Evolutionary conservation across 1,140 invertebrate species (phyloP), one percentile per base, ranked within the genome.

Genomic region (Cyclina sinensis): DNA sequence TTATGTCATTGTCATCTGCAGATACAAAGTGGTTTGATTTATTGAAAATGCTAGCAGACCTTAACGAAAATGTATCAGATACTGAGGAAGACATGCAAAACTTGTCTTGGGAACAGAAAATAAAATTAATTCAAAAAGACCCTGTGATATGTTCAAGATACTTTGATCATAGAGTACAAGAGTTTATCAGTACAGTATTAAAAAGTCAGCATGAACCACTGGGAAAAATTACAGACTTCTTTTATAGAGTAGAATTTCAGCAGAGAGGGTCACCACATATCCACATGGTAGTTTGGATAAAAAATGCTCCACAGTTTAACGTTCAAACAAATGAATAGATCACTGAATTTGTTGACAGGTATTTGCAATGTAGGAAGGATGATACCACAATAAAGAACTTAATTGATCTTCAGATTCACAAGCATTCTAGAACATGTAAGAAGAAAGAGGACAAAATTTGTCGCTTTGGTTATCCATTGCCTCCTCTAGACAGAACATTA

Each of bases 201-300:
- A 51, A 74, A 46, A 65, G 84, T 18, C 78, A 62, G 32, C 65
- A 48, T n/a, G 39, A 35, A 54, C 57, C 62, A n/a, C 57, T 88
- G 12, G 39, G 89, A n/a, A 87, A 82, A 91, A 95, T 43, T 94
- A 95, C 14, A 94, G 59, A 84, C 43, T 84, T 27, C 30, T 70
- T 84, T 27, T 84, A 84, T 27, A 84, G 70, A 57, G 46, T 35
- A 48, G 81, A 68, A 27, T 68, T 84, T 35, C 81, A 84, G 46
- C 70, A 70, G 46, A 21, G 81, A 9, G 81, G 81, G 12, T 84
- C 91, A 79, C 95, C 95, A 30, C 95, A 96, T 92, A 82, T 95
- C 21, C 95, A 96, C 82, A 92, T 94, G 65, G 81, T 96, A 3
- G 57, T 95, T 18, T 96, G 95, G 95, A 76, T 95, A 7, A 81